Conservation (phyloP, 1,140 invertebrate species). For the Brachionus calyciflorus region DNA sequence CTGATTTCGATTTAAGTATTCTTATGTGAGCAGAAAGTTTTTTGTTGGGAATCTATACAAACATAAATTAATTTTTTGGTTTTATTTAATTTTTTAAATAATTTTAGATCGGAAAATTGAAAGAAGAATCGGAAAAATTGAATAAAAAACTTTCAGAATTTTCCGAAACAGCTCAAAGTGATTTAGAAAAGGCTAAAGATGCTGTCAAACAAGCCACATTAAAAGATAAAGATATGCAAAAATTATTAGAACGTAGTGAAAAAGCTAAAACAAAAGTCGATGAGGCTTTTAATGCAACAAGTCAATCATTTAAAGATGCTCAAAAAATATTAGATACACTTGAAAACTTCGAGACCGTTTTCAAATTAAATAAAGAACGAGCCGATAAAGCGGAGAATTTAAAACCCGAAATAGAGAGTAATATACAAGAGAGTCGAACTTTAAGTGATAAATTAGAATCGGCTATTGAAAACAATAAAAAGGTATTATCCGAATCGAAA, state of each 20-base stretch:
- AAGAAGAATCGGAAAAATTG: background rate
- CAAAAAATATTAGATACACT: background rate
- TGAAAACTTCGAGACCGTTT: background rate
- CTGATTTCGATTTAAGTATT: no score
- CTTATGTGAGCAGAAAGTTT: no score
- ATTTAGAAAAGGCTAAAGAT: background rate
- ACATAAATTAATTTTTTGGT: no score
- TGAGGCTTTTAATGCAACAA: background rate
- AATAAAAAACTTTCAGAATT: background rate
- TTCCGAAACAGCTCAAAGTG: background rate
- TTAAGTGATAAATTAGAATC: background rate
- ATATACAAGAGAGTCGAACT: background rate
- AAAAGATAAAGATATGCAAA: background rate
- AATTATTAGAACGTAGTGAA: constrained; percentile 20
- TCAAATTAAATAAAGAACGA: background rate
- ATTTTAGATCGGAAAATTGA: background rate
- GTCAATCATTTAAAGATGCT: background rate
- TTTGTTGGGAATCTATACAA: no score
- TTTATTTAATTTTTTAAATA: no score
- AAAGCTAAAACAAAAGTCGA: constrained; percentile 2
- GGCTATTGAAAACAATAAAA: background rate
- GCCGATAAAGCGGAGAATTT: constrained; percentile 1
- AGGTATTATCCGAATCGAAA: background rate
- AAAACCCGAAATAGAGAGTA: background rate
- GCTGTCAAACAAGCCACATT: background rate